Conservation (phyloP, 2,797 vertebrate genomes). For the Eutrigla gurnardus region DNA sequence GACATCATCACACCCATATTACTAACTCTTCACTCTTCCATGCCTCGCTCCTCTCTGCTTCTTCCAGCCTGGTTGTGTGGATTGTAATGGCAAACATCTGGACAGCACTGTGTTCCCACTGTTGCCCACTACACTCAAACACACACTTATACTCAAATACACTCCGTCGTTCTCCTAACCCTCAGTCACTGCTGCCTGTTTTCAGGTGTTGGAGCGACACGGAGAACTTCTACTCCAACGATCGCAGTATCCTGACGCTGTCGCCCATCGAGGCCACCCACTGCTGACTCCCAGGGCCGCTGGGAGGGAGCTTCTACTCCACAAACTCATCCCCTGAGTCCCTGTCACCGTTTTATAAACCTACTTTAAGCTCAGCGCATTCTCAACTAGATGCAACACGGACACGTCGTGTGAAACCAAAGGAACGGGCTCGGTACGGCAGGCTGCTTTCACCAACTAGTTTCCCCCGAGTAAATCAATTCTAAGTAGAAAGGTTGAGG, state of each 20-base stretch:
- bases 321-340: conserved; percentile 17
- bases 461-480: conserved; percentile 8
- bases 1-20: conserved; percentile 46
- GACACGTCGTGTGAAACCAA: conserved; percentile 38
- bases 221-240: conserved; percentile 93
- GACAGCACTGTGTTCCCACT: conserved; percentile 15
- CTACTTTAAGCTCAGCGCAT: conserved; percentile 7
- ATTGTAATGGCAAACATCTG: neutral
- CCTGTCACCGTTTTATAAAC: conserved; percentile 29
- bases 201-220: conserved; percentile 94
- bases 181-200: conserved; percentile 86
- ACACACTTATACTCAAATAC: conserved; percentile 12
- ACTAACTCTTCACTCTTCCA: conserved; percentile 59
- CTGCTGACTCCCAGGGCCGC: conserved; percentile 76
- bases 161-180: conserved; percentile 59
- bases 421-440: conserved; percentile 32
- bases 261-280: conserved; percentile 89
- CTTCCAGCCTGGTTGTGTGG: conserved; percentile 18
- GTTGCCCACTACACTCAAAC: conserved; percentile 18
- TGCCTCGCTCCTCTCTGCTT: conserved; percentile 48
- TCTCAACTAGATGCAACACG: conserved; percentile 25
- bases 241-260: conserved; percentile 97
- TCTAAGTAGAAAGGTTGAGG: conserved; percentile 1
- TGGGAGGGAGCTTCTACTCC: conserved; percentile 1
- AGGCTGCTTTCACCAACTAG: neutral